These are phyloP conservation scores for Strigamia maritima DNA, from an alignment of 2,888 invertebrate genomes.

Conservation along the genomic window DNA sequence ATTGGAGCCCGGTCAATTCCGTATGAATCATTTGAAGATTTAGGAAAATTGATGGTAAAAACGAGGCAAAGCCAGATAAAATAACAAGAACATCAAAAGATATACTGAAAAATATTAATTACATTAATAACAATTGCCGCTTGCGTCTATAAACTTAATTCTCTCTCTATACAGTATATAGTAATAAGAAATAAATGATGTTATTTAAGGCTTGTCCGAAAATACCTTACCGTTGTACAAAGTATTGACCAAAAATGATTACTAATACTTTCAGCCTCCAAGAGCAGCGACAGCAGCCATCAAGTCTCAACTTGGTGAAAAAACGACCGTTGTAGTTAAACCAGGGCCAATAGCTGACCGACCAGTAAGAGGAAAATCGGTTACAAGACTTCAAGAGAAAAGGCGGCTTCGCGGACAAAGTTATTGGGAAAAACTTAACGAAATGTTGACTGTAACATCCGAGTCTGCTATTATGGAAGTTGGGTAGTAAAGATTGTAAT, in stretches of 20 bases:
- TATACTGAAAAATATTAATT: too few species aligned
- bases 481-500: not conserved
- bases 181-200: too few species aligned
- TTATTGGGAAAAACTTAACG: constrained; percentile 36
- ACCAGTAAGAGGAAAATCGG: not conserved
- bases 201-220: too few species aligned
- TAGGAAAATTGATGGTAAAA: constrained; percentile 35
- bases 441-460: not conserved
- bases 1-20: not conserved
- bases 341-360: not conserved
- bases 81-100: too few species aligned
- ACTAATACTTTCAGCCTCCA: not conserved
- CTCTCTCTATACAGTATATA: too few species aligned
- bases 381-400: not conserved
- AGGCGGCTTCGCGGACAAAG: not conserved
- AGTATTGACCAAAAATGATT: too few species aligned
- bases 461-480: not conserved
- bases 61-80: too few species aligned
- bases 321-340: not conserved
- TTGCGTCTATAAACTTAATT: too few species aligned
- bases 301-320: not conserved
- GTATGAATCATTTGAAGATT: constrained; percentile 29
- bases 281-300: not conserved
- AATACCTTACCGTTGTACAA: too few species aligned
- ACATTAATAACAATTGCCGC: too few species aligned